phyloP scores from a whole-genome alignment of 2,113 vertebrate genomes.

The Nasalis larvatus region DNA sequence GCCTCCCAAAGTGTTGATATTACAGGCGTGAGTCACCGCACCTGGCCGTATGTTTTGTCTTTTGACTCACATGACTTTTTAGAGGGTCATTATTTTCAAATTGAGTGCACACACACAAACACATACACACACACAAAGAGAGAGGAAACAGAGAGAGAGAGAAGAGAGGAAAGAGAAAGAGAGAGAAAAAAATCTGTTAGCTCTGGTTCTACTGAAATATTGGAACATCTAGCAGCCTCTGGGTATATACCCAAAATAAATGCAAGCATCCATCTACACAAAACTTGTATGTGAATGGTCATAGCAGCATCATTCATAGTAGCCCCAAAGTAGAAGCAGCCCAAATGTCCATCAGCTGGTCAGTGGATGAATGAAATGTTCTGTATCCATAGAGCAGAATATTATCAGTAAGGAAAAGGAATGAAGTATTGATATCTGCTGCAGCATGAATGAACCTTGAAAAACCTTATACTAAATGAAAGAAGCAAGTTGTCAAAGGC shows the following conservation, averaged over 20 bases:
- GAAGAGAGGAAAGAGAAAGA: not conserved
- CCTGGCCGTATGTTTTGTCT: not conserved
- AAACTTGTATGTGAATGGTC: not conserved
- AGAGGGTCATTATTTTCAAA: not conserved
- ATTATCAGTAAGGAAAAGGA: not conserved
- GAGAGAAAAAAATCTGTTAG: not conserved
- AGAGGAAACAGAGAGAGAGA: not conserved
- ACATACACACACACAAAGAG: not conserved
- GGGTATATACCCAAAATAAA: not conserved
- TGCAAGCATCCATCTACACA: not conserved
- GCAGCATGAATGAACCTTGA: not conserved
- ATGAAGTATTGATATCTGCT: not conserved
- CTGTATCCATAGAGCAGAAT: not conserved
- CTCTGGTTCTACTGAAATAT: not conserved
- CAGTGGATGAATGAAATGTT: not conserved
- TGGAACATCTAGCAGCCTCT: not conserved
- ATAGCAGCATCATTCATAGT: not conserved
- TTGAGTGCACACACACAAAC: not conserved
- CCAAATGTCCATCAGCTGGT: not conserved
- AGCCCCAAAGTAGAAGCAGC: not conserved
- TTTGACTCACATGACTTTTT: not conserved
- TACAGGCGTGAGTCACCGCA: too few species aligned
- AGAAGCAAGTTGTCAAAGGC: not conserved
- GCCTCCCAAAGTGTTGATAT: too few species aligned
- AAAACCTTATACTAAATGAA: not conserved